Base-by-base conservation (phyloP, 2,797 vertebrate species). In the Enteromius fasciolatus region DNA sequence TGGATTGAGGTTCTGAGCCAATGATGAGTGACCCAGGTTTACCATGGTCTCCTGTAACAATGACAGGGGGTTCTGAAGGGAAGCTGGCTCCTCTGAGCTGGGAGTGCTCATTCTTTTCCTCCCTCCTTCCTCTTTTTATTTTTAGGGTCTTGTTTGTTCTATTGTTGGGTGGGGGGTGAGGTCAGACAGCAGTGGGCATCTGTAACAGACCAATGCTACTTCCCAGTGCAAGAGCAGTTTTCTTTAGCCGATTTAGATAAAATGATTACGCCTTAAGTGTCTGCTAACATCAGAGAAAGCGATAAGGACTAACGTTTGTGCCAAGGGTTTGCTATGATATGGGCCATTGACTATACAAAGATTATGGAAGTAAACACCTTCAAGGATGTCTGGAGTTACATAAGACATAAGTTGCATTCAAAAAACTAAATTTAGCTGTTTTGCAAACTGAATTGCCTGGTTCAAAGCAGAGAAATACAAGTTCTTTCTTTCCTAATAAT, bases 131-230 rank as follows among this genome's bases (percentile, higher is more conserved):
- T 87, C 82, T 76, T 76, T 46, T 70, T 88, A 88, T 88, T 86
- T 84, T 87, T 86, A 87, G 85, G 81, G 66, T 46, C 50, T 77
- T 85, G 82, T 86, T 86, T 86, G 81, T 85, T 86, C 83, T 84
- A 78, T 87, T 85, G 84, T 85, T 80, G 83, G 74, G 67, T 52
- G 54, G 50, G 81, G 39, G 39, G 72, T 66, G 64, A 81, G 72
- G 67, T 50, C 80, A 41, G 61, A 82, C 70, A 77, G 77, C 67
- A 64, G 72, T 80, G 48, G 74, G 80, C 63, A 76, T 76, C 80
- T 80, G 61, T 66, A 81, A 23, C 50, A 23, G 61, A 54, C 59
- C 64, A 28, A 20, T 75, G 33, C 61, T 72, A 44, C 64, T 70
- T 84, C 54, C 64, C 63, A 48, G 74, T 23, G 28, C 77, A 28